Conservation (phyloP, 2,888 invertebrate genomes). For the Allophyes oxyacanthae region DNA sequence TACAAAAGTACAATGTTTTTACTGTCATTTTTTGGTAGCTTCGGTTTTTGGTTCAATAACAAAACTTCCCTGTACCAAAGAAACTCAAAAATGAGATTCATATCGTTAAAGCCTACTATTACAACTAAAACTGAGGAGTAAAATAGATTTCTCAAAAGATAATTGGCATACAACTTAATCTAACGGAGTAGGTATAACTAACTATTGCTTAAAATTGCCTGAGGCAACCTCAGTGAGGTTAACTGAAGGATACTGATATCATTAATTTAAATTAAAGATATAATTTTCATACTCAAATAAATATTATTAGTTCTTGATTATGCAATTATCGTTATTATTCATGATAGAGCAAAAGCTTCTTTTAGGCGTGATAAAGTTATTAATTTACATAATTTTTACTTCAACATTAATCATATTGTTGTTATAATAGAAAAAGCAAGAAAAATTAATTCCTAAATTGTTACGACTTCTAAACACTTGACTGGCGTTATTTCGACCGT, state of each 20-base stretch:
- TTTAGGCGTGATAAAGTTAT: too few species aligned
- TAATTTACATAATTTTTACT: too few species aligned
- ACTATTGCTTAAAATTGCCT: slow-evolving; percentile 8
- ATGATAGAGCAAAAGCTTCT: neutral
- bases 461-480: too few species aligned
- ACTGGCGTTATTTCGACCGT: too few species aligned
- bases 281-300: slow-evolving; percentile 12
- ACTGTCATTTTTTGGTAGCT: slow-evolving; percentile 1
- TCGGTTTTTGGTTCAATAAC: too few species aligned
- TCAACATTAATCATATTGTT: too few species aligned
- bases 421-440: too few species aligned
- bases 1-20: slow-evolving; percentile 33
- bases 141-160: neutral
- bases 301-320: slow-evolving; percentile 17
- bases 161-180: neutral
- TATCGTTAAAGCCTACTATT: neutral
- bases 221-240: too few species aligned
- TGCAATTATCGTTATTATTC: slow-evolving; percentile 13
- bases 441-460: too few species aligned
- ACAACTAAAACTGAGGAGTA: neutral
- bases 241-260: slow-evolving; percentile 9
- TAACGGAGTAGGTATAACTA: neutral
- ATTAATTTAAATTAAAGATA: slow-evolving; percentile 17
- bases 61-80: too few species aligned
- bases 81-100: neutral